phyloP scores from a whole-genome alignment of 2,113 vertebrate genomes.

The Coregonus clupeaformis region DNA sequence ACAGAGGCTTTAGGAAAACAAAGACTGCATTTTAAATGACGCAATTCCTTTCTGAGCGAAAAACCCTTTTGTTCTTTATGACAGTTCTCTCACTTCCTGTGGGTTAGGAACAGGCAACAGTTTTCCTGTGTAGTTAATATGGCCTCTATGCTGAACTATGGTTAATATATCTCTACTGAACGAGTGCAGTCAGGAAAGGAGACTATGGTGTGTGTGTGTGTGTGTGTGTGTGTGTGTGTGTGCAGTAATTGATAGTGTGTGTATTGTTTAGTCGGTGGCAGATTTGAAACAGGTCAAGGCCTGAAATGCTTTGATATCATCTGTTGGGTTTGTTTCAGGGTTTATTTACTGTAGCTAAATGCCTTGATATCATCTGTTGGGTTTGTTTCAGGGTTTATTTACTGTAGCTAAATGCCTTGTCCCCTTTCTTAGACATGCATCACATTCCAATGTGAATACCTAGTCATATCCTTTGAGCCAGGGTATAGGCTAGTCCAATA shows the following conservation, averaged over 20 bases:
- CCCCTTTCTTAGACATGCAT: neutral
- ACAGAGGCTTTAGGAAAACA: constrained; percentile 36
- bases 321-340: neutral
- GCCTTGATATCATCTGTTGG: neutral
- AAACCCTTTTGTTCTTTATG: constrained; percentile 17
- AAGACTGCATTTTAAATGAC: constrained; percentile 27
- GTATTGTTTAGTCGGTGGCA: constrained; percentile 23
- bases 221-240: too few relatives aligned
- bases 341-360: neutral
- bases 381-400: constrained; percentile 8
- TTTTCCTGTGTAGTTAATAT: constrained; percentile 2
- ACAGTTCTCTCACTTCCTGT: constrained; percentile 45
- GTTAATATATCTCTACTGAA: too few relatives aligned
- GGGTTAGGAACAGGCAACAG: neutral
- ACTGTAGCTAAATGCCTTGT: neutral
- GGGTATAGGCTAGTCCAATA: neutral
- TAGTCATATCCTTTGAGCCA: constrained; percentile 3
- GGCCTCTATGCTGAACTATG: neutral
- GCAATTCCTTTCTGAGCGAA: constrained; percentile 35
- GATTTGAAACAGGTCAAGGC: constrained; percentile 2
- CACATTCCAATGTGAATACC: constrained; percentile 1
- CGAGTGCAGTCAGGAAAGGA: too few relatives aligned
- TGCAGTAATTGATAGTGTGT: constrained; percentile 2
- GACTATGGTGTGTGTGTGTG: neutral
- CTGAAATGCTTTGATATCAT: neutral